Evolutionary conservation across 2,888 invertebrate species (phyloP).

Genomic region (Pachycephus smyrnensis): DNA sequence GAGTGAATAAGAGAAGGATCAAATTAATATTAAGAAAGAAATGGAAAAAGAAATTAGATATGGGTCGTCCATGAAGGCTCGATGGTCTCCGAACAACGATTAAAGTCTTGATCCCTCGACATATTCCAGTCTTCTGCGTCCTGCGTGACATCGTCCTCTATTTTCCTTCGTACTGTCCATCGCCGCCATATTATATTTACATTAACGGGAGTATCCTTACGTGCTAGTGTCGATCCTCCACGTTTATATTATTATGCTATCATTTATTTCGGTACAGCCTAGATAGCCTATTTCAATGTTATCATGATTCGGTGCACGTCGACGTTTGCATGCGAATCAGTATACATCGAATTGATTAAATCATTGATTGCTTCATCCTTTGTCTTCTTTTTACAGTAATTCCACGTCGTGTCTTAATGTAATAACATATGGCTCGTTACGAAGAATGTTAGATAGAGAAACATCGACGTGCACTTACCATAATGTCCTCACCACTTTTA

Average conservation of each 20-base stretch:
- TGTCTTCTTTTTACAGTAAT: neutral
- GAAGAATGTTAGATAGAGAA: neutral
- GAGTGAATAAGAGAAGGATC: neutral
- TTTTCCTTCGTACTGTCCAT: neutral
- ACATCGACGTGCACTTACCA: neutral
- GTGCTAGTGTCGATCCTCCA: conserved; percentile 15
- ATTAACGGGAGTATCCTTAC: conserved; percentile 18
- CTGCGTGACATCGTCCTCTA: neutral
- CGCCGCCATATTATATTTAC: conserved; percentile 15
- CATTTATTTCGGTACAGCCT: conserved; percentile 2
- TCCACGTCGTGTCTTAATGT: neutral
- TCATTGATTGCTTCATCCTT: neutral
- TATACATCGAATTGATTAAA: neutral
- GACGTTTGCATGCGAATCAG: neutral
- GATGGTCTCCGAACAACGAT: neutral
- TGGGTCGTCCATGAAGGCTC: neutral
- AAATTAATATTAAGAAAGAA: neutral
- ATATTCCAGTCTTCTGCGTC: neutral
- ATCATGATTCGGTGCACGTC: neutral
- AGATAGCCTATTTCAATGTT: neutral
- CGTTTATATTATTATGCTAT: conserved; percentile 17
- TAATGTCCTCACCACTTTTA: neutral
- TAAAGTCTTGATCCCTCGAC: neutral
- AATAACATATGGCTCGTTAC: neutral
- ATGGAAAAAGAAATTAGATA: neutral